These are phyloP conservation scores for Nycticebus coucang DNA, from an alignment of 2,113 vertebrate species.

Conservation along the genomic window DNA sequence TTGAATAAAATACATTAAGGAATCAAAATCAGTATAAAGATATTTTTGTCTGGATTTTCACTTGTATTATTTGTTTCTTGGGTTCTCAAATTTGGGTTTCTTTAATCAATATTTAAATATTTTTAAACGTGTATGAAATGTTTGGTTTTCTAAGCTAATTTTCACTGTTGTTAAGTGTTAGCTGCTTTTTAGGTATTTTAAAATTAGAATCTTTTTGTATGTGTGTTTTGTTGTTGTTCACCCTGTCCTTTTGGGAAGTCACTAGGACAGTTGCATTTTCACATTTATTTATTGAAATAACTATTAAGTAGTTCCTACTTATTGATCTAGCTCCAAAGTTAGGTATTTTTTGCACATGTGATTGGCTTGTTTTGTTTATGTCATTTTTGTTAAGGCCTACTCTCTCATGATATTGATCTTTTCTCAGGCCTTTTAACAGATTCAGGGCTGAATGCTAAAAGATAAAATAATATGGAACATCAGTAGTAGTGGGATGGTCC, in stretches of 20 bases:
- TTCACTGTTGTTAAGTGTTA: not conserved
- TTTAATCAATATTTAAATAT: slow-evolving; percentile 9
- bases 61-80: not conserved
- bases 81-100: not conserved
- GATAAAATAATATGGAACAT: not conserved
- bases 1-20: not conserved
- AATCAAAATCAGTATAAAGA: not conserved
- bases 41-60: slow-evolving; percentile 23
- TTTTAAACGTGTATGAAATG: not conserved
- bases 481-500: not conserved
- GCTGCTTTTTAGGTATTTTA: not conserved
- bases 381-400: not conserved
- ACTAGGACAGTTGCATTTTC: not conserved
- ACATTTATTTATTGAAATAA: not conserved
- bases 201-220: not conserved
- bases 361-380: not conserved
- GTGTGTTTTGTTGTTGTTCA: not conserved
- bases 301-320: not conserved
- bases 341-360: not conserved
- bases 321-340: not conserved
- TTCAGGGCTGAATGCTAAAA: not conserved
- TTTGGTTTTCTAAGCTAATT: not conserved
- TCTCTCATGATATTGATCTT: not conserved
- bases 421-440: not conserved
- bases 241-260: not conserved